phyloP scores from a whole-genome alignment of 2,113 vertebrate genomes.

The Beaufortia kweichowensis region DNA sequence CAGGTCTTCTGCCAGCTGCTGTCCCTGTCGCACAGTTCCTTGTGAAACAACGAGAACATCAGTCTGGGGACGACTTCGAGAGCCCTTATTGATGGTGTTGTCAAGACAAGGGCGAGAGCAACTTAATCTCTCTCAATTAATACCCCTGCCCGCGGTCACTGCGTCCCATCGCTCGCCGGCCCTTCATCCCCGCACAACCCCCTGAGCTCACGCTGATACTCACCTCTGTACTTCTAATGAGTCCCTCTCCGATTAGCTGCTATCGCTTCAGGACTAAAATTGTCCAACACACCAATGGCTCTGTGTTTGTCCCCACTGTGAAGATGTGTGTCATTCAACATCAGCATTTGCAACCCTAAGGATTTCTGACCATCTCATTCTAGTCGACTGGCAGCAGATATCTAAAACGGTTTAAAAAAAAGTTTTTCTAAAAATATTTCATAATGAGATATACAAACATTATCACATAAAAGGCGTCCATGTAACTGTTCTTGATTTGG shows the following conservation, averaged over 20 bases:
- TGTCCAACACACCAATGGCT: neutral
- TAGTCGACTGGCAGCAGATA: neutral
- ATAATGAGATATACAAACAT: neutral
- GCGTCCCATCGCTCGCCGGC: slow-evolving; percentile 25
- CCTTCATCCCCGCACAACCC: slow-evolving; percentile 28
- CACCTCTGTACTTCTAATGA: slow-evolving; percentile 51
- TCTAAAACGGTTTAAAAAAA: slow-evolving; percentile 3
- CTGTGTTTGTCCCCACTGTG: neutral
- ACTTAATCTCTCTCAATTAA: slow-evolving; percentile 65
- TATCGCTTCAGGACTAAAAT: slow-evolving; percentile 1
- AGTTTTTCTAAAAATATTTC: neutral
- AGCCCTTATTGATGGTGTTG: slow-evolving; percentile 56
- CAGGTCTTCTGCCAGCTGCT: slow-evolving; percentile 34
- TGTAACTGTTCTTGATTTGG: slow-evolving; percentile 22
- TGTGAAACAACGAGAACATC: slow-evolving; percentile 48
- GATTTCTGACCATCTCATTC: neutral
- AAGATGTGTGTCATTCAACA: neutral
- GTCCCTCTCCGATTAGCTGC: slow-evolving; percentile 39
- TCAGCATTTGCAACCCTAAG: neutral
- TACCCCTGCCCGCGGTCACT: slow-evolving; percentile 37
- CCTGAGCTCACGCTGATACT: slow-evolving; percentile 16
- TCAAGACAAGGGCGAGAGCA: slow-evolving; percentile 51
- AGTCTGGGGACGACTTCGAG: slow-evolving; percentile 45
- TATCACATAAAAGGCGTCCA: neutral
- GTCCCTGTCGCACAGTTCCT: slow-evolving; percentile 27